Percentiles rank a stretch among this genome's conserved stretches.
Evolutionary conservation across 2,888 invertebrate genomes (phyloP).

Genomic region (Psococerastis gibbosa): DNA sequence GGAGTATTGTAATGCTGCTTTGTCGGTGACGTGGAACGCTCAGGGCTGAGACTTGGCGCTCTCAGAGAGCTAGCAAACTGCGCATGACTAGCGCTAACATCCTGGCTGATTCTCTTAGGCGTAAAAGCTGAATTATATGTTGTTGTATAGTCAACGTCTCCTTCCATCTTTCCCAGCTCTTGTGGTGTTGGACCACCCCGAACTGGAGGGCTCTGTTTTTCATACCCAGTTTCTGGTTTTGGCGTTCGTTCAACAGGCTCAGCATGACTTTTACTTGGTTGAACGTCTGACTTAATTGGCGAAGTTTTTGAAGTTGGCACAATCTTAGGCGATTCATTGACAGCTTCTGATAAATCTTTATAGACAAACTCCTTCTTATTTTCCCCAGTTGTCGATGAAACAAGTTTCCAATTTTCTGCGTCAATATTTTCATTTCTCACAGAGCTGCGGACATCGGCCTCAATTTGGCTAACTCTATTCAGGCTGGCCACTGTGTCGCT

Average conservation of each 20-base stretch:
- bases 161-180: constrained; percentile 14
- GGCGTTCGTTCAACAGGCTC: constrained; percentile 11
- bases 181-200: constrained; percentile 9
- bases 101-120: constrained; percentile 36
- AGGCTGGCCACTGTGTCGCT: too few relatives aligned
- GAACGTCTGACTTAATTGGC: neutral
- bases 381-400: neutral
- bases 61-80: constrained; percentile 56
- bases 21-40: constrained; percentile 24
- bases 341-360: constrained; percentile 11
- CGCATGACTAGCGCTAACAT: constrained; percentile 51
- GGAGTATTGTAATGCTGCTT: constrained; percentile 19
- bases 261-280: constrained; percentile 12
- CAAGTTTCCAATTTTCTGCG: neutral
- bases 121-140: constrained; percentile 39
- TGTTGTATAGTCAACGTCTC: constrained; percentile 31
- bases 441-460: too few relatives aligned
- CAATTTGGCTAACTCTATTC: too few relatives aligned
- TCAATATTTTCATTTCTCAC: too few relatives aligned
- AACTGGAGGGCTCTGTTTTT: constrained; percentile 18
- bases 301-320: constrained; percentile 4
- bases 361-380: constrained; percentile 11
- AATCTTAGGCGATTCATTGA: too few relatives aligned
- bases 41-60: constrained; percentile 36
- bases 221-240: constrained; percentile 14